A percentile compares a stretch with the other conserved stretches of the same genome.
Evolutionary conservation across 2,113 vertebrate genomes (phyloP).

Genomic region (Coturnix japonica): DNA sequence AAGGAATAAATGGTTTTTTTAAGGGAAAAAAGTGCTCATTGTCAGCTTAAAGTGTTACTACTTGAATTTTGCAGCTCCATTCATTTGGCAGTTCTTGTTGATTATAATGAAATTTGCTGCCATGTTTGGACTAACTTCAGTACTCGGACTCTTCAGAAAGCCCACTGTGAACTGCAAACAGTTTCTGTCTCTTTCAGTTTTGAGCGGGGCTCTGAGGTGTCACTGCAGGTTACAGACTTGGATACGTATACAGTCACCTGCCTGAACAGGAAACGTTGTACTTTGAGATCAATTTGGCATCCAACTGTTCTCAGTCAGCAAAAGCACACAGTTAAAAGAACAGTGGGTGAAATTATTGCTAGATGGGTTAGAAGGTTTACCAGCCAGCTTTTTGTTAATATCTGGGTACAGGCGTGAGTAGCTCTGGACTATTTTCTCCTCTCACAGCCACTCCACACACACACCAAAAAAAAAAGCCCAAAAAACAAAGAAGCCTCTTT

Average conservation of each 20-base stretch:
- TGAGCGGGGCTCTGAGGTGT: not conserved
- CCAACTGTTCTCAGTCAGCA: not conserved
- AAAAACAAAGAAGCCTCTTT: not conserved
- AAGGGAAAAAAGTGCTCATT: not conserved
- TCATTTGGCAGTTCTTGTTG: not conserved
- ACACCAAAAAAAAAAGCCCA: not conserved
- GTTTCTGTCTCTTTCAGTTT: not conserved
- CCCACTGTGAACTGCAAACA: accelerated
- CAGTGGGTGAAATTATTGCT: not conserved
- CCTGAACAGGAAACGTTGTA: not conserved
- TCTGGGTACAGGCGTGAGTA: not conserved
- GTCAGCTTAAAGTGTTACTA: not conserved
- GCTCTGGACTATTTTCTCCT: not conserved
- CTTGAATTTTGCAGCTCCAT: not conserved
- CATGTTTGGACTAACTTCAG: not conserved
- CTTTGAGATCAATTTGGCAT: not conserved
- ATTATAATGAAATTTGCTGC: slow-evolving; percentile 26
- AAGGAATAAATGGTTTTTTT: not conserved
- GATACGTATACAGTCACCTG: not conserved
- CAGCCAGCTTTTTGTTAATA: not conserved
- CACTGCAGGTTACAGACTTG: not conserved
- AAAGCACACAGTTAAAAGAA: not conserved
- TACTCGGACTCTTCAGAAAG: not conserved
- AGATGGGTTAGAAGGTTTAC: slow-evolving; percentile 3
- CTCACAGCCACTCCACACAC: not conserved